These are phyloP conservation scores for Myotis daubentonii DNA, from an alignment of 2,797 vertebrate species.

Conservation along the genomic window DNA sequence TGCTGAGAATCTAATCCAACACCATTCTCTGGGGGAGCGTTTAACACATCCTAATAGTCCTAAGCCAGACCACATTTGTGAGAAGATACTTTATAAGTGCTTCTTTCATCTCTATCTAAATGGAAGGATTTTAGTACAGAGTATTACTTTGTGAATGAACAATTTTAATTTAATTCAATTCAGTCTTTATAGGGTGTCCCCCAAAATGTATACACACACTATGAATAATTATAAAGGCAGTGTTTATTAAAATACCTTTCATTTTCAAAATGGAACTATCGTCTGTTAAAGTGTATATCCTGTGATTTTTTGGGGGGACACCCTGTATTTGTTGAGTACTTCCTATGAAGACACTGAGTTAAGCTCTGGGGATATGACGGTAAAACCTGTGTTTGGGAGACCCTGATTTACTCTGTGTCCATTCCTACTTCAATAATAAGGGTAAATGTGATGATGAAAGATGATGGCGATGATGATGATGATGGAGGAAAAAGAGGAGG, in stretches of 20 bases:
- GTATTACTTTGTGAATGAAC: not conserved
- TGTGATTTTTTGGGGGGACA: not conserved
- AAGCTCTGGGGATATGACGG: not conserved
- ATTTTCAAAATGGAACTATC: no score
- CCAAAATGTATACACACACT: no score
- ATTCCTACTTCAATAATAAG: not conserved
- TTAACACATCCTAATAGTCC: not conserved
- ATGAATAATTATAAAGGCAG: no score
- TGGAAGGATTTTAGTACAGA: not conserved
- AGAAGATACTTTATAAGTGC: not conserved
- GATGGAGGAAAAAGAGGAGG: not conserved
- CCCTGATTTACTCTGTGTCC: not conserved
- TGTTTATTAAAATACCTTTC: no score
- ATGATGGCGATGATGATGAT: not conserved
- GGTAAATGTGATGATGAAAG: not conserved
- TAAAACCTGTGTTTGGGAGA: not conserved
- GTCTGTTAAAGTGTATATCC: no score
- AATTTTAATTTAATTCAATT: not conserved
- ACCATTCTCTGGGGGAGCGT: not conserved
- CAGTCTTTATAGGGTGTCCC: not conserved
- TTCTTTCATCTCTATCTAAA: not conserved
- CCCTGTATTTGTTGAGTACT: not conserved
- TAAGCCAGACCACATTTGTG: not conserved
- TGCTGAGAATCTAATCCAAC: not conserved
- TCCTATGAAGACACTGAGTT: conserved; percentile 15